phyloP scores from a whole-genome alignment of 2,888 invertebrate species.

The Brenthis hecate region DNA sequence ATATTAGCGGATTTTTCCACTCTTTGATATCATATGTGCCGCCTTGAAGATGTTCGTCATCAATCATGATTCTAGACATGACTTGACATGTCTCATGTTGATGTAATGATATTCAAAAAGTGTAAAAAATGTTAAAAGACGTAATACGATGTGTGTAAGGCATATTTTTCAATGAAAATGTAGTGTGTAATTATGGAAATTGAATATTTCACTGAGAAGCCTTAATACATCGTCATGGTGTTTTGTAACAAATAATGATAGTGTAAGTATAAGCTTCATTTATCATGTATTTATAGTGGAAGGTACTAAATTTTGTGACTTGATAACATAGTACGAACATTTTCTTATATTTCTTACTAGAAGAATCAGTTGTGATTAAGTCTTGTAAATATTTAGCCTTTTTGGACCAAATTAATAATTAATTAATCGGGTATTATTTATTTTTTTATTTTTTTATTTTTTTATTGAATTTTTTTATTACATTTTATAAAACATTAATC shows the following conservation, averaged over 20 bases:
- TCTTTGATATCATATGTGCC: slow-evolving; percentile 2
- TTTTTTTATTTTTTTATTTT: no score
- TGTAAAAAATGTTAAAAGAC: neutral
- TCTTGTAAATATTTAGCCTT: no score
- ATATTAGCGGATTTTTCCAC: slow-evolving; percentile 1
- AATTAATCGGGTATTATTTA: no score
- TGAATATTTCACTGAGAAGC: neutral
- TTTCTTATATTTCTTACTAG: no score
- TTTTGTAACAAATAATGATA: slow-evolving; percentile 9
- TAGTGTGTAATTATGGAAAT: slow-evolving; percentile 3
- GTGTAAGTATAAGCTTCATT: neutral
- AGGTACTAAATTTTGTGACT: neutral
- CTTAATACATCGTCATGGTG: slow-evolving; percentile 7
- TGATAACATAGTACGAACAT: no score
- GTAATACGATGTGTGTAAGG: neutral
- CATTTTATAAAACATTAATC: no score
- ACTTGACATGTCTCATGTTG: slow-evolving; percentile 10
- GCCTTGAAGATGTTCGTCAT: slow-evolving; percentile 17
- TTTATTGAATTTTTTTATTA: no score
- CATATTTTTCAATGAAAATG: neutral
- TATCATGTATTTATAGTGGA: slow-evolving; percentile 3
- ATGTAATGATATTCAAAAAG: slow-evolving; percentile 1
- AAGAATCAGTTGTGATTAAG: no score
- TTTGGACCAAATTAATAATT: no score
- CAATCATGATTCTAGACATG: slow-evolving; percentile 20